Percentiles rank a stretch among this genome's conserved stretches.
phyloP scores from a whole-genome alignment of 2,113 vertebrate species.

The Plestiodon gilberti region DNA sequence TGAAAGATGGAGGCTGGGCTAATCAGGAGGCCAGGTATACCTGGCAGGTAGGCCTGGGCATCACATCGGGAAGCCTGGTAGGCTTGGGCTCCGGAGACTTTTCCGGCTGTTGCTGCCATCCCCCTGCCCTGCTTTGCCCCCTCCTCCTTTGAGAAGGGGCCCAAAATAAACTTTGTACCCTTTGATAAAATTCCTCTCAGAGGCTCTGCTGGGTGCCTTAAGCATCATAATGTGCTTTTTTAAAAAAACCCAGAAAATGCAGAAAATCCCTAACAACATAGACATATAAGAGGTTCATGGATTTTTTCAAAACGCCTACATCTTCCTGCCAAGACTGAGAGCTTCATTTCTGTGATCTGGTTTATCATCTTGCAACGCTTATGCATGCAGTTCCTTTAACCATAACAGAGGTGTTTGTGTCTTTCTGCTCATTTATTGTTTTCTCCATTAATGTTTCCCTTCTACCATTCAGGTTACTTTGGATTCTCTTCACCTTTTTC shows the following conservation, averaged over 20 bases:
- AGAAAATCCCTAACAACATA: constrained; percentile 20
- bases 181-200: too few species aligned
- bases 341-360: constrained; percentile 39
- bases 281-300: constrained; percentile 9
- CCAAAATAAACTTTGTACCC: too few species aligned
- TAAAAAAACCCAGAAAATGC: constrained; percentile 21
- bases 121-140: too few species aligned
- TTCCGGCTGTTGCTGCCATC: too few species aligned
- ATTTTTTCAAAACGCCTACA: constrained; percentile 14
- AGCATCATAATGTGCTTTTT: constrained; percentile 35
- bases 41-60: too few species aligned
- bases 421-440: constrained; percentile 29
- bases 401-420: constrained; percentile 49
- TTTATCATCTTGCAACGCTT: constrained; percentile 51
- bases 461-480: constrained; percentile 34
- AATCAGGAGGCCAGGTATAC: too few species aligned
- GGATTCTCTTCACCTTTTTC: neutral
- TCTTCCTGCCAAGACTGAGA: constrained; percentile 61
- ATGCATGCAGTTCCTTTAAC: constrained; percentile 63
- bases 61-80: too few species aligned
- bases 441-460: constrained; percentile 34
- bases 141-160: too few species aligned
- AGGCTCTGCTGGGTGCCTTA: too few species aligned
- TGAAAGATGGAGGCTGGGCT: too few species aligned
- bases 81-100: too few species aligned